A percentile compares a stretch with the other conserved stretches of the same genome.
Conservation (phyloP, 2,113 vertebrate genomes). For the Poeciliopsis occidentalis region DNA sequence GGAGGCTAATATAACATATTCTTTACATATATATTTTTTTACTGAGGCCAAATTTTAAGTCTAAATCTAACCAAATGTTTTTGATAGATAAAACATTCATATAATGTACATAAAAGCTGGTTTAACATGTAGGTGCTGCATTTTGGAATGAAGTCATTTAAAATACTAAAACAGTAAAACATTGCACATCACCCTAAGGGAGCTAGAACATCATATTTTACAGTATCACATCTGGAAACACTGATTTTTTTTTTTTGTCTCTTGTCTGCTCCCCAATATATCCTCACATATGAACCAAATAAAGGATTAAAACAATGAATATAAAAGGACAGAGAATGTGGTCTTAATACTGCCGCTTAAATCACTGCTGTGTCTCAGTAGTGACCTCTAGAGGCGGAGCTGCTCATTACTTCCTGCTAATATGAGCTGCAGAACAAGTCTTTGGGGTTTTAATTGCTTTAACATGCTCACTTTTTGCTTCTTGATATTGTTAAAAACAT, state of each 20-base stretch:
- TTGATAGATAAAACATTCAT: too few relatives aligned
- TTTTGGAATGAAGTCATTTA: conserved; percentile 11
- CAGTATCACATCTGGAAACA: neutral
- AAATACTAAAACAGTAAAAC: neutral
- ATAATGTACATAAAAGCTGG: too few relatives aligned
- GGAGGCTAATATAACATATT: too few relatives aligned
- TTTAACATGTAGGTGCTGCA: neutral
- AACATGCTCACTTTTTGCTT: neutral
- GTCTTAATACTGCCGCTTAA: neutral
- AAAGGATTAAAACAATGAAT: neutral
- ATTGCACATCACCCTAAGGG: conserved; percentile 58
- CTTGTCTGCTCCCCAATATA: neutral
- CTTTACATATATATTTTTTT: too few relatives aligned
- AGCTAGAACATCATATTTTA: conserved; percentile 9
- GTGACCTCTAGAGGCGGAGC: neutral
- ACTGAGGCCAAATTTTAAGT: too few relatives aligned
- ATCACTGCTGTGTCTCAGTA: rapidly evolving
- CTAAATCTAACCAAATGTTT: too few relatives aligned
- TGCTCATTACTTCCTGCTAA: neutral
- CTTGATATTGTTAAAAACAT: too few relatives aligned
- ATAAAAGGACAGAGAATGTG: neutral
- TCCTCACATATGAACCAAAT: neutral
- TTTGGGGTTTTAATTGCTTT: neutral
- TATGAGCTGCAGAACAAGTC: neutral
- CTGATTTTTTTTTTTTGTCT: neutral